phyloP scores from a whole-genome alignment of 2,888 invertebrate genomes.

The Heliconius hortense region DNA sequence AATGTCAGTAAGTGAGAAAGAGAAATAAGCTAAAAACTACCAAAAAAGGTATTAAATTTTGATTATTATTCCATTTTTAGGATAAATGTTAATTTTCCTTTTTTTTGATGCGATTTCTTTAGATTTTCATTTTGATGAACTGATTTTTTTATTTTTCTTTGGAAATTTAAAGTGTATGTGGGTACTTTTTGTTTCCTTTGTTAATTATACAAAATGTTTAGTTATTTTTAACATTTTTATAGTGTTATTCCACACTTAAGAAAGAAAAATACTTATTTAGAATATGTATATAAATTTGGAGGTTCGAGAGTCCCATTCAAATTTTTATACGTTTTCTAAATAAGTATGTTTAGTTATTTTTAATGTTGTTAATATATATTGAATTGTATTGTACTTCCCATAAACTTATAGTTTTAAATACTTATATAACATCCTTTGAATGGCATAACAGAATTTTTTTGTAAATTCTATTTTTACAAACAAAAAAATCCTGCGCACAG shows the following conservation, averaged over 20 bases:
- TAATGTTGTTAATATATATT: neutral
- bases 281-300: too few relatives aligned
- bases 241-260: too few relatives aligned
- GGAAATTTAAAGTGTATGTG: neutral
- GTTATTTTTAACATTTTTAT: neutral
- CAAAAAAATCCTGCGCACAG: too few relatives aligned
- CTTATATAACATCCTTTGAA: neutral
- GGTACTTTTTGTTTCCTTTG: neutral
- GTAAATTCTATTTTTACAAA: too few relatives aligned
- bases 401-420: neutral
- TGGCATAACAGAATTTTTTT: neutral
- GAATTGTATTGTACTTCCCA: neutral
- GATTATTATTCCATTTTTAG: slow-evolving; percentile 18
- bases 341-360: neutral
- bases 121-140: slow-evolving; percentile 1
- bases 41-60: slow-evolving; percentile 20
- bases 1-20: slow-evolving; percentile 62
- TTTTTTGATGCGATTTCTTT: neutral
- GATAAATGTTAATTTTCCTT: neutral
- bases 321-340: too few relatives aligned
- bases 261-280: too few relatives aligned
- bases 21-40: neutral
- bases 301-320: too few relatives aligned
- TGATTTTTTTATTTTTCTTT: slow-evolving; percentile 7
- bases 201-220: neutral